Conservation (phyloP, 2,113 vertebrate genomes). For the Stegostoma tigrinum region DNA sequence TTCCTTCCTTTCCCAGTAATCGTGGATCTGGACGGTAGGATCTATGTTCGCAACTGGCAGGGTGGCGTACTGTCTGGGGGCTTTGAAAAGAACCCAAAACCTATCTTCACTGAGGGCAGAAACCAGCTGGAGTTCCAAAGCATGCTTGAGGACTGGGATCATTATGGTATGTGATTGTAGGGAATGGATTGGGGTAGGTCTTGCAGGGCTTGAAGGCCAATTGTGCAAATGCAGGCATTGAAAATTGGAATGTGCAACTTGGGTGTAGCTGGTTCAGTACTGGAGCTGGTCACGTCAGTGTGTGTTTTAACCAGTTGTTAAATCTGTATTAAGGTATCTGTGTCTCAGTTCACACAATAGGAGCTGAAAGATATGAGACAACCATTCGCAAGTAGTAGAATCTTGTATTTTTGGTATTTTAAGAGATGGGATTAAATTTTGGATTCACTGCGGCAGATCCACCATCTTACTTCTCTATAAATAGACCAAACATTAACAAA, state of each 20-base stretch:
- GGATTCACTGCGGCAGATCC: neutral
- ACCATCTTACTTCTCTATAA: neutral
- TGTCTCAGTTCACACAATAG: neutral
- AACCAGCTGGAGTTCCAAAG: constrained; percentile 95
- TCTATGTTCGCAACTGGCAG: constrained; percentile 87
- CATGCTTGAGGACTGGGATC: constrained; percentile 96
- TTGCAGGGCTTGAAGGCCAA: neutral
- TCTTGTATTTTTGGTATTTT: neutral
- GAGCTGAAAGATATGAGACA: neutral
- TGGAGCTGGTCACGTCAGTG: neutral
- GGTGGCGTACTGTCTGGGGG: constrained; percentile 88
- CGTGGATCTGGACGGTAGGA: constrained; percentile 85
- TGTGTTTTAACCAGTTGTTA: neutral
- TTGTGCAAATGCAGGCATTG: neutral
- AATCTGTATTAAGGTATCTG: neutral
- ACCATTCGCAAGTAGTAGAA: neutral
- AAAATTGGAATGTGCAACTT: neutral
- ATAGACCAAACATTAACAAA: neutral
- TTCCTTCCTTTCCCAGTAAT: constrained; percentile 58
- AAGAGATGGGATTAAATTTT: neutral
- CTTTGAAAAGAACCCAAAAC: constrained; percentile 97
- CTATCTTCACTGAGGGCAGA: constrained; percentile 88
- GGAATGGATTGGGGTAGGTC: neutral
- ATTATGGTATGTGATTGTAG: constrained; percentile 70
- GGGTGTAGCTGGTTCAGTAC: neutral